Evolutionary conservation across 1,140 invertebrate genomes (phyloP), one percentile per base, ranked within the genome.

Genomic region (Zaprionus capensis): DNA sequence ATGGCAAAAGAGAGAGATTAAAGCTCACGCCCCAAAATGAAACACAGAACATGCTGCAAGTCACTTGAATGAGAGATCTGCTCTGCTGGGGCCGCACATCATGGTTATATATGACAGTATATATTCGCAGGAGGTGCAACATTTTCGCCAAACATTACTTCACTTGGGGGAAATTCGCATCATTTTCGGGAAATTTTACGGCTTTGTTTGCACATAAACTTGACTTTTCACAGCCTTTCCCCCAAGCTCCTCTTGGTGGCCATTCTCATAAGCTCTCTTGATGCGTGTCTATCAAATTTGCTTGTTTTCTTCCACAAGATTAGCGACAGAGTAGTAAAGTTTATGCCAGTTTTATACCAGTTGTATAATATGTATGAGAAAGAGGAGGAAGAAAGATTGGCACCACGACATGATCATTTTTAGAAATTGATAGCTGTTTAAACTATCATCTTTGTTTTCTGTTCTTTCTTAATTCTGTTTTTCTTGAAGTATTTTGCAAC

Each of bases 201-300:
- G 61, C 44, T 12, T 15, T 38, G 57, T 34, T 22, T 49, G 46
- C 46, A 11, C 46, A 65, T 65, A 59, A 59, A 59, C 31, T 65
- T 36, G 46, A 20, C 20, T 53, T 65, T 11, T 53, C 34, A 44
- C 31, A 34, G 31, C 31, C 31, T 26, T 36, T n/a, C 17, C 36
- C 7, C 26, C 36, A 28, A 17, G 38, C 14, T 7, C 9, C 26
- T 46, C 41, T 31, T 26, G 28, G 17, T 24, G 31, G 12, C 26
- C 28, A 53, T 65, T 65, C 53, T 65, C 46, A 44, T 15, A 15
- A 22, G 38, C 57, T 41, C 57, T 41, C 34, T 24, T 20, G 34
- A 24, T 65, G 62, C 20, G 4, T 17, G 7, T 53, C 31, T 20
- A 65, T 53, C 34, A 65, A 53, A 51, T 14, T n/a, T 7, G 28